Percentiles rank a stretch among this genome's conserved stretches.
Evolutionary conservation across 2,113 vertebrate species (phyloP).

Genomic region (Apus apus): DNA sequence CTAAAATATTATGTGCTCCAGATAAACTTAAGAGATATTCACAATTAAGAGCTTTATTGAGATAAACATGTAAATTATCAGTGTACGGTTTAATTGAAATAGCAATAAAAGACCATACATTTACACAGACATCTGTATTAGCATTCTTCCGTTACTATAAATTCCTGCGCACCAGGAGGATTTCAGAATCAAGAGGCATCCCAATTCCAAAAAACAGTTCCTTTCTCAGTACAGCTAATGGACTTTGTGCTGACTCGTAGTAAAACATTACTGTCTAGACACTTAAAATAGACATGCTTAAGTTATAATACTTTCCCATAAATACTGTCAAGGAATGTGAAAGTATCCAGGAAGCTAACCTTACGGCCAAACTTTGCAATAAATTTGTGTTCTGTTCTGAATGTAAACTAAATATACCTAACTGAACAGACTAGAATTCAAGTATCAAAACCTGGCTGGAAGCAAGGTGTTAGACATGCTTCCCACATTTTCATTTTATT

Average conservation of each 20-base stretch:
- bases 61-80: neutral
- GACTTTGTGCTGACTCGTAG: neutral
- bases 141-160: neutral
- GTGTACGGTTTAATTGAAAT: neutral
- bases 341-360: neutral
- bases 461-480: neutral
- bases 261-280: neutral
- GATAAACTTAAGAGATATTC: neutral
- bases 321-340: neutral
- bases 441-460: neutral
- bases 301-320: neutral
- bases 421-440: neutral
- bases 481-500: neutral
- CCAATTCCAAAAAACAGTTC: neutral
- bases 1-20: neutral
- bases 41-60: neutral
- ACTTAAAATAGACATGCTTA: neutral
- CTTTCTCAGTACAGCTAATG: neutral
- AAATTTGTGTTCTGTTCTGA: neutral
- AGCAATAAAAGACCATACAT: neutral
- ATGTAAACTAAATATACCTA: neutral
- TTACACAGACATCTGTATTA: rapidly evolving
- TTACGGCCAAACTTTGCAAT: neutral
- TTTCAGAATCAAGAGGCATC: neutral
- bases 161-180: neutral